These are phyloP conservation scores for Myrmecobius fasciatus DNA, from an alignment of 2,113 vertebrate genomes.

Conservation along the genomic window DNA sequence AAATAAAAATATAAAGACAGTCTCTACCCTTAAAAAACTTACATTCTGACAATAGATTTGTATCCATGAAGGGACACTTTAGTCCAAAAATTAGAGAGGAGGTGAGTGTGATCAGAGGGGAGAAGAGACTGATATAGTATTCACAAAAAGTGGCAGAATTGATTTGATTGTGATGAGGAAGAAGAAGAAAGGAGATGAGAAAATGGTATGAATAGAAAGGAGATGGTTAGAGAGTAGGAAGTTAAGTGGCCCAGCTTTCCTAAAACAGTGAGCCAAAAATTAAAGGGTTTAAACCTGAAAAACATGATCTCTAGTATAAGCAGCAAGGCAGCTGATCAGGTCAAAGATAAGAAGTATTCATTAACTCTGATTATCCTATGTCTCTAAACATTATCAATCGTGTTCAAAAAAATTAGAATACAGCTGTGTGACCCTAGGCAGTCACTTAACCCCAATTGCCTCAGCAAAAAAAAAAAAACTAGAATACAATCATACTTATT, in stretches of 20 bases:
- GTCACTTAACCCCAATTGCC: too few relatives aligned
- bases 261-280: neutral
- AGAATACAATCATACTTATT: neutral
- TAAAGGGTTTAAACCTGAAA: neutral
- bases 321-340: neutral
- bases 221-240: neutral
- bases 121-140: neutral
- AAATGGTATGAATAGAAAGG: neutral
- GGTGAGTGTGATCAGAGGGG: neutral
- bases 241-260: neutral
- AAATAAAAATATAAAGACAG: neutral
- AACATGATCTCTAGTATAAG: neutral
- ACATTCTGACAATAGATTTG: neutral
- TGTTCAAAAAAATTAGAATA: neutral
- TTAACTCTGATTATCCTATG: neutral
- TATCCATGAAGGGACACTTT: neutral
- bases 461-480: too few relatives aligned
- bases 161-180: neutral
- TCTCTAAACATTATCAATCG: neutral
- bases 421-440: too few relatives aligned
- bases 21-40: neutral
- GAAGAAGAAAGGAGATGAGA: neutral
- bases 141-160: neutral
- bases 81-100: neutral
- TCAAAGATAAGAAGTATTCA: neutral